Conservation (phyloP, 2,888 invertebrate species). For the Andrena dorsata region DNA sequence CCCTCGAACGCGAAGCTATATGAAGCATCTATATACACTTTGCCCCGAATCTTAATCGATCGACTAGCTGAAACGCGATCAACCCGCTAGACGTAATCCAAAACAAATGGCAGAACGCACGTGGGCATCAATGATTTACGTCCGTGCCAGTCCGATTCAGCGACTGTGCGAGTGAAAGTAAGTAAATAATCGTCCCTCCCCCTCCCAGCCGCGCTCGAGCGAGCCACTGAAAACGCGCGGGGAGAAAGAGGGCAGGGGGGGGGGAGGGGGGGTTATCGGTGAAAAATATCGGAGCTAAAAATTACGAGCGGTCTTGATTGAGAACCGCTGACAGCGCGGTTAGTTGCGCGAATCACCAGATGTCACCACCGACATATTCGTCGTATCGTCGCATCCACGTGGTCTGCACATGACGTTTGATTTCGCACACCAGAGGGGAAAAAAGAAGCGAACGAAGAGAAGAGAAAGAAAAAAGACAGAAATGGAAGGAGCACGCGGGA, state of each 20-base stretch:
- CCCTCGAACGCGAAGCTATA: too few relatives aligned
- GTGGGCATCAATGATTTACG: slow-evolving; percentile 57
- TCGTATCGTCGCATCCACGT: slow-evolving; percentile 72
- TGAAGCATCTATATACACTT: too few relatives aligned
- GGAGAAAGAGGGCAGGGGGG: slow-evolving; percentile 11
- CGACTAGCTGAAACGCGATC: slow-evolving; percentile 9
- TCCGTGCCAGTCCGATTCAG: slow-evolving; percentile 39
- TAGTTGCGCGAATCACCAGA: slow-evolving; percentile 68
- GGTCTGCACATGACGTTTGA: slow-evolving; percentile 74
- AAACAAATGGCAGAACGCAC: slow-evolving; percentile 51
- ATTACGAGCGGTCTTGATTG: slow-evolving; percentile 27
- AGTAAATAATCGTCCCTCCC: slow-evolving; percentile 75
- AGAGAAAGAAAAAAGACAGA: background rate
- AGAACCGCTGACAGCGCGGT: slow-evolving; percentile 57
- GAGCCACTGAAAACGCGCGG: slow-evolving; percentile 8
- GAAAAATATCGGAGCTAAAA: slow-evolving; percentile 27
- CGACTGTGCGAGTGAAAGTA: slow-evolving; percentile 77
- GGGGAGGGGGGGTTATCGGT: slow-evolving; percentile 2
- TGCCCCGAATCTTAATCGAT: background rate
- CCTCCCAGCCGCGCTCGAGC: slow-evolving; percentile 23
- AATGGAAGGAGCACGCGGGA: slow-evolving; percentile 16
- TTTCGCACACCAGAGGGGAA: slow-evolving; percentile 32
- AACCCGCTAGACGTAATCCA: slow-evolving; percentile 20
- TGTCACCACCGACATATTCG: slow-evolving; percentile 73
- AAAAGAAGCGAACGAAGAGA: slow-evolving; percentile 7